A percentile compares a stretch with the other conserved stretches of the same genome.
phyloP scores from a whole-genome alignment of 1,140 invertebrate species.

The Drosophila mojavensis region DNA sequence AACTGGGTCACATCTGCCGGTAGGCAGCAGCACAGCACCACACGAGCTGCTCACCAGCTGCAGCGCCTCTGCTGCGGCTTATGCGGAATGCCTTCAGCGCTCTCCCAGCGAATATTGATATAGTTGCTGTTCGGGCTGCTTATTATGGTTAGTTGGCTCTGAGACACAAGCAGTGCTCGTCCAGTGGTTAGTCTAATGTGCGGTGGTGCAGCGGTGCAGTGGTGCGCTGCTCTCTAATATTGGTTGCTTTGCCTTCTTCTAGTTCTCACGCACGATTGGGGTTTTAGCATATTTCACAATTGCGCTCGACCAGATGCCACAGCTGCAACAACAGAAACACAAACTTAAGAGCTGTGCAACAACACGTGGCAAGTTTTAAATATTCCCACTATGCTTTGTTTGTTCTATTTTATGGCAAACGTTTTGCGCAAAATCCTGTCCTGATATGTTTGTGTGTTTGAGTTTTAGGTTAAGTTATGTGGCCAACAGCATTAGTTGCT shows the following conservation, averaged over 20 bases:
- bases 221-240: constrained; percentile 12
- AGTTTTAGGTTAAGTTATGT: constrained; percentile 62
- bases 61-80: constrained; percentile 26
- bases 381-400: constrained; percentile 59
- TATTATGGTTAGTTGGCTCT: constrained; percentile 13
- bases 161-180: constrained; percentile 3
- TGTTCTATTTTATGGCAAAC: constrained; percentile 61
- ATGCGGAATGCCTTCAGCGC: constrained; percentile 23
- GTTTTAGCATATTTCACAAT: constrained; percentile 55
- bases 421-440: constrained; percentile 64
- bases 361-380: constrained; percentile 64
- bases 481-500: constrained; percentile 48
- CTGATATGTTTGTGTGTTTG: constrained; percentile 70
- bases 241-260: constrained; percentile 16
- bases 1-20: constrained; percentile 73
- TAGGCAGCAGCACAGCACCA: constrained; percentile 9
- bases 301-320: constrained; percentile 45
- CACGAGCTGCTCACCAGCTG: constrained; percentile 20
- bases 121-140: constrained; percentile 5
- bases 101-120: constrained; percentile 27
- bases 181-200: constrained; percentile 21
- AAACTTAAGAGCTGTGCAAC: neutral
- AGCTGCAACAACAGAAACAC: constrained; percentile 17
- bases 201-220: neutral
- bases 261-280: constrained; percentile 39